Conservation (phyloP, 64 coral and sea anemone genomes). For the Montipora sp. region DNA sequence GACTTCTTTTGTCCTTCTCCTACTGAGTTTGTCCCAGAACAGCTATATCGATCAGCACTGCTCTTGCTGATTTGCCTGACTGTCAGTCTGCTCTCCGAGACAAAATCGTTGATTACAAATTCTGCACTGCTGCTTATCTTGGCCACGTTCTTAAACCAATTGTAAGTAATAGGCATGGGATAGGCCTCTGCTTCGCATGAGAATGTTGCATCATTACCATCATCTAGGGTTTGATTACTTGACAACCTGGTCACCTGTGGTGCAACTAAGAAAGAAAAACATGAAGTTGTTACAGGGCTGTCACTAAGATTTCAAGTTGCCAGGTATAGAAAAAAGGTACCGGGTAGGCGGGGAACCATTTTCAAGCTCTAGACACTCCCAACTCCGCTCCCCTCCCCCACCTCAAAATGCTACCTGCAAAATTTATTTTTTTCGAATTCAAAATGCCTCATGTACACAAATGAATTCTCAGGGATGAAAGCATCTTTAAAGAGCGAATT, state of each 20-base stretch:
- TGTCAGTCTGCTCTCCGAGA: background rate
- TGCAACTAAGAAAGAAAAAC: constrained; percentile 41
- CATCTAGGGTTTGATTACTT: constrained; percentile 55
- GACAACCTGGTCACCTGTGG: constrained; percentile 41
- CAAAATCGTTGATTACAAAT: constrained; percentile 32
- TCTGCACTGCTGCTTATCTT: background rate
- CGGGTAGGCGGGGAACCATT: too few species aligned
- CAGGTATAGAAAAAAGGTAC: too few species aligned
- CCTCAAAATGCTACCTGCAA: too few species aligned
- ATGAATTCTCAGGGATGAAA: too few species aligned
- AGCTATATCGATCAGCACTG: constrained; percentile 68
- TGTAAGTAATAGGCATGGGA: constrained; percentile 12
- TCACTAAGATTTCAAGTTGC: too few species aligned
- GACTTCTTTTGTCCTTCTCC: constrained; percentile 50
- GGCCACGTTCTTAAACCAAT: constrained; percentile 70
- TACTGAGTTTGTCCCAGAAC: constrained; percentile 48
- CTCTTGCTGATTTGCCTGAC: constrained; percentile 55
- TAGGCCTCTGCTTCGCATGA: constrained; percentile 35
- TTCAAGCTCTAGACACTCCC: too few species aligned
- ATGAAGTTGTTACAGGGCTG: too few species aligned
- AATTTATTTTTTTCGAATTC: too few species aligned
- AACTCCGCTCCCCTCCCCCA: too few species aligned
- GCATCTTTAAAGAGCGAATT: too few species aligned
- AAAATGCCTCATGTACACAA: too few species aligned
- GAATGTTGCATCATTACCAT: constrained; percentile 9